Conservation (phyloP, 2,113 vertebrate genomes). For the Apus apus region DNA sequence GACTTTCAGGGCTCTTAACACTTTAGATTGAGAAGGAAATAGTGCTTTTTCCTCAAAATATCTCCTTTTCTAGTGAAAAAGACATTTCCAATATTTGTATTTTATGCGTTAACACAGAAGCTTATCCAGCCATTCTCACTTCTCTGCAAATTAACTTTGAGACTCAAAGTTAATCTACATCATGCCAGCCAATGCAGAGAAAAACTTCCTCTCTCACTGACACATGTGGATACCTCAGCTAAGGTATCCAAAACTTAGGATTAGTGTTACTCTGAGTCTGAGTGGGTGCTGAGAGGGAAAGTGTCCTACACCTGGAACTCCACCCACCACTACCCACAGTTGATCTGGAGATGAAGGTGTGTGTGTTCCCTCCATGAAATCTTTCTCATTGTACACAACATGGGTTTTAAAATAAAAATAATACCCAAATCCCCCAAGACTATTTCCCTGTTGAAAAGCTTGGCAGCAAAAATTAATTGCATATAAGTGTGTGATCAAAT, state of each 20-base stretch:
- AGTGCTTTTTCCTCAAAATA: not conserved
- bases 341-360: not conserved
- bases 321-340: too few relatives aligned
- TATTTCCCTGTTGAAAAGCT: not conserved
- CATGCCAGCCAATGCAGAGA: not conserved
- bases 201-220: accelerated
- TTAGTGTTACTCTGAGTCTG: not conserved
- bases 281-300: not conserved
- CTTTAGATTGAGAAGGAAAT: not conserved
- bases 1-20: not conserved
- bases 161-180: not conserved
- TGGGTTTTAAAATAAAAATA: not conserved
- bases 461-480: not conserved
- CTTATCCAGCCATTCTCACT: not conserved
- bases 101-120: not conserved
- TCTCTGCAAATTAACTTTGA: not conserved
- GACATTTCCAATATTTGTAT: not conserved
- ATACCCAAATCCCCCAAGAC: not conserved
- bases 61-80: not conserved
- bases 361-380: not conserved
- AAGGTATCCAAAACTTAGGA: not conserved
- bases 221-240: not conserved
- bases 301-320: not conserved
- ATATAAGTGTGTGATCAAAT: not conserved
- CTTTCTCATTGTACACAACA: not conserved